Evolutionary conservation across 2,797 vertebrate species (phyloP), one percentile per base, ranked within the genome.

Genomic region (Chelonia mydas): DNA sequence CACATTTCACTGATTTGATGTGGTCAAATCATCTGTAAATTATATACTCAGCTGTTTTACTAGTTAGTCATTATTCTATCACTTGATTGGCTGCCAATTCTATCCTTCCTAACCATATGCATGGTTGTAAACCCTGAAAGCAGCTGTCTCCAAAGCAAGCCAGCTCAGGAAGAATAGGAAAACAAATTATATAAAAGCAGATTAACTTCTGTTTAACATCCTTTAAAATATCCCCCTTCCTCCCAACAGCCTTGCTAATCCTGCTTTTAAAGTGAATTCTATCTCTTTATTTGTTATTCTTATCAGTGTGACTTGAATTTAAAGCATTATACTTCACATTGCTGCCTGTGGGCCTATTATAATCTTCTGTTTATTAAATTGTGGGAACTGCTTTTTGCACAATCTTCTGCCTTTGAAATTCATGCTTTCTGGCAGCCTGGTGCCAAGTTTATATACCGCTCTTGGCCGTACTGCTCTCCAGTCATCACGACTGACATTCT

Each of bases 161-260:
- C 92, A 79, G 91, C 86, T 88, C 3, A 16, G 97, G 81, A 90
- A 97, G 94, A 98, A 97, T 78, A 93, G 81, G 78, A 88, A 97
- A 96, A 95, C 95, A 97, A 97, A 97, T 93, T 92, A 95, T 68
- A 94, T 91, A 86, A 94, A 97, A 97, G 91, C 79, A 95, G 96
- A 97, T 95, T 96, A 97, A 90, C 91, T 95, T 92, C 95, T 96
- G 74, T 94, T 95, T 95, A 95, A 97, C 91, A 92, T 92, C 92
- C 88, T 96, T 93, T 93, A 95, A 89, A 93, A 96, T 89, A 96
- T 94, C 57, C 45, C 81, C 41, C 41, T 93, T 94, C 92, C 95
- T 93, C 92, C 86, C 83, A 93, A 87, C 78, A 92, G 95, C 83
- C 83, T 93, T 92, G 65, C 83, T 96, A 97, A 97, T 97, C 91